Base-by-base conservation (phyloP, 2,797 vertebrate genomes). In the Rhinogobio ventralis region DNA sequence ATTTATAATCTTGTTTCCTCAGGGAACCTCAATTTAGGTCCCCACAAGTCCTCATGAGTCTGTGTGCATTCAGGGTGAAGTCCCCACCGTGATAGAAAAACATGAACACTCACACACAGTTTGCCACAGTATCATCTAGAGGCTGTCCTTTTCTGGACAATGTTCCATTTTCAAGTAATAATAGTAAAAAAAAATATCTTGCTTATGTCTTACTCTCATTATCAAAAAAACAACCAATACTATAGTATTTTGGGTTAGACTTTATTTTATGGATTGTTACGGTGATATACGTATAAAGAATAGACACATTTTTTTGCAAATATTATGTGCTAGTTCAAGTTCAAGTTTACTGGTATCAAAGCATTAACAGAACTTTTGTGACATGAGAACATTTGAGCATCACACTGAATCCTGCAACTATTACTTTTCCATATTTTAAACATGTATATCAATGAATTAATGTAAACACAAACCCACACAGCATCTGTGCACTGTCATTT, bases 401-500 rank as follows among this genome's bases (percentile, higher is more conserved):
- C 39, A 42, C 39, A 42, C 39, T 42, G 20, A 39, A 42, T 68
- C 9, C 19, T 68, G 66, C 9, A 67, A 10, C 0, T 67, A 36
- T 67, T 36, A 36, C 30, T 33, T 17, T 36, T 39, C 17, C 19
- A 6, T 20, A 13, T 10, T 51, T 20, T 51, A 1, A 75, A n/a
- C 30, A 36, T 55, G 49, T 36, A 23, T 39, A 55, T 75, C 3
- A 39, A 64, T 67, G 62, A n/a, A 23, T 67, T 49, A 64, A 67
- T 23, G 45, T 51, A 67, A 79, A 79, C 77, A 67, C 77, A 67
- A 53, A 49, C 81, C 68, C 82, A 82, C 82, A 77, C 23, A 77
- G 11, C n/a, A 67, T 80, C 85, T 83, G 85, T 66, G 62, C n/a
- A n/a, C n/a, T n/a, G n/a, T n/a, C n/a, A n/a, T n/a, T n/a, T n/a